Evolutionary conservation across 2,888 invertebrate species (phyloP), one percentile per base, ranked within the genome.

Genomic region (Glaucopsyche alexis): DNA sequence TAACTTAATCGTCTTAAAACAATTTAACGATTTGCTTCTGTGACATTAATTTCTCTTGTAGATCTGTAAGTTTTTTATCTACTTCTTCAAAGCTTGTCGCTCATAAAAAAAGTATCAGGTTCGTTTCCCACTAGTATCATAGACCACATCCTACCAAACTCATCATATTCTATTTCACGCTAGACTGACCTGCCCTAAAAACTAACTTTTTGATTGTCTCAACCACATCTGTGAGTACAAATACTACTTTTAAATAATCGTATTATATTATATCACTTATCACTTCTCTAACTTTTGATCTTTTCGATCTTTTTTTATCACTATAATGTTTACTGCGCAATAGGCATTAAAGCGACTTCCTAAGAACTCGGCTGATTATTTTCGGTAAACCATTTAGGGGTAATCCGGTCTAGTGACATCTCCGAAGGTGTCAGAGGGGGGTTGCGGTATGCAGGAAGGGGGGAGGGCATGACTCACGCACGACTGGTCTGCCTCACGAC

Each of bases 401-500:
- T 67, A 67, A 67, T 67, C 19, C 19, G 45, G 16, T 66, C 16
- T 29, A 69, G 47, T 49, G 49, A 69, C 29, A 19, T 47, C 47
- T 69, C 16, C 67, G 19, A 45, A 14, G 29, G 47, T 69, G 38
- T 69, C 55, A 14, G 50, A 67, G 52, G 66, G 65, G 64, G 73
- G 16, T 29, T 19, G 38, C 13, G 74, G 70, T 71, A 50, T 50
- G 72, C 73, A 73, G 75, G 77, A 77, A 74, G 80, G 81, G 77
- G 77, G 78, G 74, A 80, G 76, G 81, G 86, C 83, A 87, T 86
- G 88, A 86, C 84, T 29, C 87, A 90, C 89, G 90, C 90, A 90
- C 90, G 90, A 89, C 85, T 88, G 85, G 80, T 82, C 83, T 82
- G 79, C 81, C 79, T 87, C 87, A 87, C 83, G 83, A 87, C 84